Base-by-base conservation (phyloP, 2,113 vertebrate genomes). In the Daphoenositta chrysoptera region DNA sequence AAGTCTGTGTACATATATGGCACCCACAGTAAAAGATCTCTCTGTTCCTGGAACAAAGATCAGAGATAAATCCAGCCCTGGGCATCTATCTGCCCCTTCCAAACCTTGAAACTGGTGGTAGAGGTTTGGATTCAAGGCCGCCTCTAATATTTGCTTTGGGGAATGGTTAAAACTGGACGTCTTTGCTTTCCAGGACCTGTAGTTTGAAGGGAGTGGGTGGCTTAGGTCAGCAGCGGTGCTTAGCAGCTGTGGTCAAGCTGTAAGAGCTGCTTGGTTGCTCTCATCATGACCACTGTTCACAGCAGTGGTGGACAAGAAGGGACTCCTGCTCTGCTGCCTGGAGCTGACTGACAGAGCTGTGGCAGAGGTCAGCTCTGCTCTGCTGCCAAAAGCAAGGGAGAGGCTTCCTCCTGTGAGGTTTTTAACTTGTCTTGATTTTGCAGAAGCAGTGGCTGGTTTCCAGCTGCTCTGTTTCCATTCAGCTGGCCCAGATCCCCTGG, bases 401-500 rank as follows among this genome's bases (percentile, higher is more conserved):
- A 58, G 2, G 3, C 50, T 81, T 72, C 54, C 20, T 92, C 20
- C 68, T 69, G 21, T 51, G 66, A 58, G 27, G 9, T 50, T 89
- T 93, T 68, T 87, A 57, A 69, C 39, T 83, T 84, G 37, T 58
- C 56, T 78, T 68, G 45, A 51, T 87, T 91, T 82, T 88, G 22
- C 44, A 54, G 65, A 47, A 87, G 66, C 54, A 26, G 45, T 33
- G 87, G 84, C 82, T 31, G 10, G 9, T 44, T 91, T 86, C 87
- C 75, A 91, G 54, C 66, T 93, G 72, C 72, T 90, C 75, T 65
- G 16, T 61, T 71, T 93, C 39, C 11, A 6, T 76, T 90, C 61
- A 61, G 45, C 76, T 95, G 93, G 92, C 90, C 71, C 79, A 77
- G 68, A 88, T 93, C 40, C 68, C 31, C 68, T 93, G 90, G 82